These are phyloP conservation scores for Drosophila subsilvestris DNA, from an alignment of 2,888 invertebrate species.

Conservation along the genomic window DNA sequence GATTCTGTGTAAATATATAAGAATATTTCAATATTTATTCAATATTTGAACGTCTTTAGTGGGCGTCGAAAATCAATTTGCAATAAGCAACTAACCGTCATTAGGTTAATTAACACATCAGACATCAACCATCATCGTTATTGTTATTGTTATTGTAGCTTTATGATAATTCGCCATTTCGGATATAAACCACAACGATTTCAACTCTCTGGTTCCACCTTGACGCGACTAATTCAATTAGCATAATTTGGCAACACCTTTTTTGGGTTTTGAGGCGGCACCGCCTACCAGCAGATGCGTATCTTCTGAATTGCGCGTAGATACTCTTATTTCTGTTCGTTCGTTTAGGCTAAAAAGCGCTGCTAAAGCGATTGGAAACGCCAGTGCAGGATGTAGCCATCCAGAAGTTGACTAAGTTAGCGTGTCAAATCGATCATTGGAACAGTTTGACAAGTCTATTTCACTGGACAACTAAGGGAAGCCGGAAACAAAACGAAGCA, in stretches of 20 bases:
- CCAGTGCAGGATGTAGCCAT: slow-evolving; percentile 47
- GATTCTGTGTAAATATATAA: not conserved
- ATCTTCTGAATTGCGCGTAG: slow-evolving; percentile 19
- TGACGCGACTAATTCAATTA: slow-evolving; percentile 65
- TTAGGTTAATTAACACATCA: slow-evolving; percentile 60
- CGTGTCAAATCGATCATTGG: slow-evolving; percentile 81
- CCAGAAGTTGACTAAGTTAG: slow-evolving; percentile 73
- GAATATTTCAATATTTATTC: not conserved
- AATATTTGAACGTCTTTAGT: slow-evolving; percentile 49
- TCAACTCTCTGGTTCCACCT: slow-evolving; percentile 9
- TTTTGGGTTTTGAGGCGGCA: slow-evolving; percentile 30
- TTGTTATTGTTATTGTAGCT: slow-evolving; percentile 38
- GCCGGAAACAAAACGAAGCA: slow-evolving; percentile 38
- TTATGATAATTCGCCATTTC: slow-evolving; percentile 42
- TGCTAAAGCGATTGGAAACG: slow-evolving; percentile 76
- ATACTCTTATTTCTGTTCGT: slow-evolving; percentile 39
- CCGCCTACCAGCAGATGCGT: slow-evolving; percentile 56
- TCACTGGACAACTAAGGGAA: slow-evolving; percentile 35
- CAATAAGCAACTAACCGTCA: slow-evolving; percentile 45
- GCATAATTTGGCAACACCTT: slow-evolving; percentile 79
- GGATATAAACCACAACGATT: slow-evolving; percentile 24
- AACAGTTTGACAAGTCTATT: slow-evolving; percentile 80
- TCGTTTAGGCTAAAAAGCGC: slow-evolving; percentile 69
- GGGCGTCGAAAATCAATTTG: slow-evolving; percentile 68
- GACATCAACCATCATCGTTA: slow-evolving; percentile 19